These are phyloP conservation scores for Chroicocephalus ridibundus DNA, from an alignment of 2,113 vertebrate genomes.

Conservation along the genomic window DNA sequence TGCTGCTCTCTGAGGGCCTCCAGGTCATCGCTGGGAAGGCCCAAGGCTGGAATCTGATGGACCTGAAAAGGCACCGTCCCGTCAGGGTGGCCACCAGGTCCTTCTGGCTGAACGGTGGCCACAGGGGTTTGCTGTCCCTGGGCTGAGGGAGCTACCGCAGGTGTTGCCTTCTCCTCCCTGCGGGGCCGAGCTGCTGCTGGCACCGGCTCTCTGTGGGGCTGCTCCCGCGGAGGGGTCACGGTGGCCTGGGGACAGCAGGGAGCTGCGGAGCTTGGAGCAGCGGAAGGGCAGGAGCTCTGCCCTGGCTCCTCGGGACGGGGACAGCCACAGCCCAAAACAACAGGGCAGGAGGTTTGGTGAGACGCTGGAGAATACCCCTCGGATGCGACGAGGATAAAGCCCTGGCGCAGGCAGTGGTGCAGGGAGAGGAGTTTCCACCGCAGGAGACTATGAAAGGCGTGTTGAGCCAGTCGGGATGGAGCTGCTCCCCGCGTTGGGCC, in stretches of 20 bases:
- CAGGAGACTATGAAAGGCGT: neutral
- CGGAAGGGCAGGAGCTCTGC: neutral
- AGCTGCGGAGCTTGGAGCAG: neutral
- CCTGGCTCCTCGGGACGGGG: neutral
- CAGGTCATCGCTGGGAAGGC: neutral
- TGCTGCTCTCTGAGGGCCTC: neutral
- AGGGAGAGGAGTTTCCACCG: neutral
- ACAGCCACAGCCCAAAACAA: neutral
- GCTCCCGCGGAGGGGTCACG: accelerated
- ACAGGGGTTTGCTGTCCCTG: neutral
- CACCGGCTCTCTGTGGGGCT: neutral
- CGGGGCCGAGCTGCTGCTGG: neutral
- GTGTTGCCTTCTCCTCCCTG: accelerated
- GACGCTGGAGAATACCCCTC: neutral
- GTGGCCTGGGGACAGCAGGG: neutral
- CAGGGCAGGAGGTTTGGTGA: neutral
- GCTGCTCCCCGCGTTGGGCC: neutral
- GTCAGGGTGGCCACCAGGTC: accelerated
- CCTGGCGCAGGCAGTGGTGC: neutral
- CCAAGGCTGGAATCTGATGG: neutral
- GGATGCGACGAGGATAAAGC: neutral
- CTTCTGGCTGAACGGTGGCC: neutral
- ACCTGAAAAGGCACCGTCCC: neutral
- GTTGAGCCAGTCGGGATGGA: accelerated
- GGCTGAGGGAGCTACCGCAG: neutral